Evolutionary conservation across 1,140 invertebrate species (phyloP).

Genomic region (silkworm (Bombyx mori)): ASM3026992v2 NC_085124.1:2357501-2358000

Average conservation of each 20-base stretch:
- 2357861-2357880: slow-evolving; percentile 73
- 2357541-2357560: slow-evolving; percentile 61
- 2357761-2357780: slow-evolving; percentile 56
- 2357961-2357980: slow-evolving; percentile 66
- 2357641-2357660: slow-evolving; percentile 63
- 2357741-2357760: slow-evolving; percentile 61
- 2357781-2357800: slow-evolving; percentile 46
- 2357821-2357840: slow-evolving; percentile 73
- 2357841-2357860: slow-evolving; percentile 71
- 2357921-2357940: slow-evolving; percentile 63
- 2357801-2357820: slow-evolving; percentile 69
- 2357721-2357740: slow-evolving; percentile 66
- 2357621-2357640: slow-evolving; percentile 72
- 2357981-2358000: slow-evolving; percentile 67
- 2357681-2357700: slow-evolving; percentile 76
- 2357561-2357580: slow-evolving; percentile 59
- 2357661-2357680: slow-evolving; percentile 71
- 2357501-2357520: slow-evolving; percentile 63
- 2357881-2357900: slow-evolving; percentile 75
- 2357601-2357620: slow-evolving; percentile 64
- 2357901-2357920: slow-evolving; percentile 60
- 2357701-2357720: slow-evolving; percentile 68
- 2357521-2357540: slow-evolving; percentile 49
- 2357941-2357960: slow-evolving; percentile 67
- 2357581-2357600: slow-evolving; percentile 46